Base-by-base conservation (phyloP, 2,113 vertebrate genomes). In the Oostethus manadensis region DNA sequence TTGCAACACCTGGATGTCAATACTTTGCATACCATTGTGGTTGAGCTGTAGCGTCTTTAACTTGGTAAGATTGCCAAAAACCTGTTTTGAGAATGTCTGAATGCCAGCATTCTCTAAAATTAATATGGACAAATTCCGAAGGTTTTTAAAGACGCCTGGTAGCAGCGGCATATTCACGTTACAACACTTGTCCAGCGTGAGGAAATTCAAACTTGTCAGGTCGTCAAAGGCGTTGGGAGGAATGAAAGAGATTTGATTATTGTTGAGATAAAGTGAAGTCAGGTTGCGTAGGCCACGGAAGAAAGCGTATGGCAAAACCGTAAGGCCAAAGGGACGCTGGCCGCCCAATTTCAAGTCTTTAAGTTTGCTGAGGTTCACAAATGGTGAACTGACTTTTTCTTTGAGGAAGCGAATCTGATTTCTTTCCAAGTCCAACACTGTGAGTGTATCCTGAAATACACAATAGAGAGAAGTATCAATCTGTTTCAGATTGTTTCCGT, bases 81-180 rank as follows among this genome's bases (percentile, higher is more conserved):
- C 88, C 0, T 91, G 81, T 10, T 81, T 64, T 21, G 84, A 82
- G 61, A 95, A 61, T 0, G 85, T 86, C 21, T 86, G 87, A 33
- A 96, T 89, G 16, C 94, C 79, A 76, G 87, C 89, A 2, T 91
- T 95, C 83, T 94, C 92, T 61, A 90, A 58, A 23, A 55, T 18
- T 47, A 96, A 70, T n/a, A 0, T 64, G 16, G 53, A 77, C 45
- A 97, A 64, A 10, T 74, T 84, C 45, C 40, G 71, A 10, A 93
- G 83, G 64, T 91, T 94, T 79, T 89, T 91, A 77, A 95, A 95
- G 57, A 91, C 51, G 1, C 92, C 92, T 0, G 91, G 79, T 0
- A 87, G 77, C 13, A 93, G 81, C 4, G 87, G 59, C 11, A 83
- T 65, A 0, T 89, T 88, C 0, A 84, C 89, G 22, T 70, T 77